Conservation (phyloP, 2,113 vertebrate species). For the Garra rufa region DNA sequence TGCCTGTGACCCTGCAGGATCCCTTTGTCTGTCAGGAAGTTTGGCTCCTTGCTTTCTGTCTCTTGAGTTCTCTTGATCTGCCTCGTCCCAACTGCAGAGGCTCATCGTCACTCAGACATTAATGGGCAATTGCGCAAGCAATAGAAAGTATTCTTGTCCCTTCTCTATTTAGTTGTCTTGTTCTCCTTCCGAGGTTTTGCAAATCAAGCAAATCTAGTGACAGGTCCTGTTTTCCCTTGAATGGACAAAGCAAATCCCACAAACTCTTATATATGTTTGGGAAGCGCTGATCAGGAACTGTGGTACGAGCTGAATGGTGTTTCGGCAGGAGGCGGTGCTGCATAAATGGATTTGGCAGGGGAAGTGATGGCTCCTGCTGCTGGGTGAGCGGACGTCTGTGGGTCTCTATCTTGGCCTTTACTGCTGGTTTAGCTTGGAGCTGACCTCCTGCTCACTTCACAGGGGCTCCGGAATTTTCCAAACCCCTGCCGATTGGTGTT, state of each 20-base stretch:
- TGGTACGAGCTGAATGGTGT: constrained; percentile 12
- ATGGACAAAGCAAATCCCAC: neutral
- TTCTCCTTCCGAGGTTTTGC: neutral
- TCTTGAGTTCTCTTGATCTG: neutral
- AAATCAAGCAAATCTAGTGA: constrained; percentile 4
- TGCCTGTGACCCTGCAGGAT: neutral
- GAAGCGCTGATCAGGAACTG: neutral
- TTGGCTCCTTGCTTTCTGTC: constrained; percentile 5
- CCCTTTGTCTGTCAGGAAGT: neutral
- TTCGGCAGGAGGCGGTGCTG: constrained; percentile 16
- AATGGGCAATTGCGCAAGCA: neutral
- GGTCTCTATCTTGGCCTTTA: constrained; percentile 25
- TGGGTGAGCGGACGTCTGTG: constrained; percentile 15
- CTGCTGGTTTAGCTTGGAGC: constrained; percentile 28
- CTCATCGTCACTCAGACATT: neutral
- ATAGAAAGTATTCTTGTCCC: neutral
- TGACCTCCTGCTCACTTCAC: constrained; percentile 38
- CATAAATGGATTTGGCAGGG: constrained; percentile 29
- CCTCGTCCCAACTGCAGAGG: neutral
- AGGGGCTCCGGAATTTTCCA: constrained; percentile 45
- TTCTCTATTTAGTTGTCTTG: neutral
- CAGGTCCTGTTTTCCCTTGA: constrained; percentile 15
- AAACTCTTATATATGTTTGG: neutral
- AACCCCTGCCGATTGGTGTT: constrained; percentile 28
- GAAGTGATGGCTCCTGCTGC: constrained; percentile 30